Base-by-base conservation (phyloP, 1,140 invertebrate species). In the Cydia pomonella region DNA sequence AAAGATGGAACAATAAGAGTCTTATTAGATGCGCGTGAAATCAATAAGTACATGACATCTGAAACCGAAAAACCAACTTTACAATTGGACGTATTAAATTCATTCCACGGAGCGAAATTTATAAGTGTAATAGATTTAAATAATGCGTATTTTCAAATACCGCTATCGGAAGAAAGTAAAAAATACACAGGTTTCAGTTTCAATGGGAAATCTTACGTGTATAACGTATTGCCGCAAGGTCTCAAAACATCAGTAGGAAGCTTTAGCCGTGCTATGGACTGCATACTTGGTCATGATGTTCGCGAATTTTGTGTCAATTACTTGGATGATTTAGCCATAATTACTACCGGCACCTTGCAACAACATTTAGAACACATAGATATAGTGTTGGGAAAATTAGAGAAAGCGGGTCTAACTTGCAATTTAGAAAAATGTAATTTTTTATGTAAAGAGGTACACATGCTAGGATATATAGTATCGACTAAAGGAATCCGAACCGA, bases 141-240 rank as follows among this genome's bases (percentile, higher is more conserved):
- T 16, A 82, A 81, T 64, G 83, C 82, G 0, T 92, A 92, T 73
- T 90, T 89, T 78, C 89, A 90, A 76, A 82, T 90, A 13, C 79
- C 83, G 0, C 73, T 90, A 21, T 72, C 59, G 5, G 33, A 74
- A 53, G 73, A 84, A 2, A 83, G 82, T 50, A 75, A 73, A 13
- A 79, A 85, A 33, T 89, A 84, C 73, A 90, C 88, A 1, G 83
- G 83, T 0, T 92, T 89, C 76, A 47, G 81, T 7, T 83, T 84
- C 76, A 79, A 87, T 66, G 77, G 79, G 0, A 77, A 79, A 72
- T 76, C 79, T n/a, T 90, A 87, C 75, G 78, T 82, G 0, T 91
- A 86, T 73, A 75, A 80, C 63, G 80, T 83, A 0, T 63, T 92
- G 5, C 87, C 86, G 0, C 89, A 91, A 72, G 85, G 88, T 0